Evolutionary conservation across 2,113 vertebrate species (phyloP), one percentile per base, ranked within the genome.

Genomic region (Colius striatus): DNA sequence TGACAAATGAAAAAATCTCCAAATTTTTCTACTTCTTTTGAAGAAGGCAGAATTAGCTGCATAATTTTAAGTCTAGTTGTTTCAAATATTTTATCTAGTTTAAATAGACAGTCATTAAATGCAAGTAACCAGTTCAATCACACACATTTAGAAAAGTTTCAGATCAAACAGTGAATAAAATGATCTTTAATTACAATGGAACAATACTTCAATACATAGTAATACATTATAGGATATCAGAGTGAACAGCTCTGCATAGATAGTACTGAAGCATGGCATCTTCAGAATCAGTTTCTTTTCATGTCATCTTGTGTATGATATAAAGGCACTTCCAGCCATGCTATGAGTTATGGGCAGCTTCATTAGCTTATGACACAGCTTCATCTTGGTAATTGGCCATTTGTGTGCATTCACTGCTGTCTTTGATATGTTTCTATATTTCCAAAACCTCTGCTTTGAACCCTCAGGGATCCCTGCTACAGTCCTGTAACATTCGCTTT

Each of bases 31-130:
- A n/a, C 20, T 84, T 87, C 30, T 65, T 50, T 58, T 92, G 63
- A 94, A 95, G 74, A 81, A 47, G 54, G 50, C 72, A 66, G 66
- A 97, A 95, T 92, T 71, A 87, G 47, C 66, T 83, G 81, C 66
- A 82, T 84, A 88, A 92, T 89, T 78, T 51, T 70, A 19, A 57
- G 16, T 66, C 41, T 74, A 16, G 4, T 57, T 77, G 51, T 65
- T 6, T 74, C 15, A 70, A 65, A 26, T 47, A 1, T 55, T 68
- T 1, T 29, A 20, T 27, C 18, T 70, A 17, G 5, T 47, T 90
- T 65, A 84, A 84, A 48, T 16, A 70, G 38, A 13, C 12, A 47
- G 11, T 7, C 9, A 18, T 65, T 70, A 34, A 53, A 57, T 53
- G 45, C 6, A 7, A 10, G 3, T 83, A 45, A 83, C 0, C 3